phyloP scores from a whole-genome alignment of 1,140 invertebrate species.

The Hesperophylax magnus region DNA sequence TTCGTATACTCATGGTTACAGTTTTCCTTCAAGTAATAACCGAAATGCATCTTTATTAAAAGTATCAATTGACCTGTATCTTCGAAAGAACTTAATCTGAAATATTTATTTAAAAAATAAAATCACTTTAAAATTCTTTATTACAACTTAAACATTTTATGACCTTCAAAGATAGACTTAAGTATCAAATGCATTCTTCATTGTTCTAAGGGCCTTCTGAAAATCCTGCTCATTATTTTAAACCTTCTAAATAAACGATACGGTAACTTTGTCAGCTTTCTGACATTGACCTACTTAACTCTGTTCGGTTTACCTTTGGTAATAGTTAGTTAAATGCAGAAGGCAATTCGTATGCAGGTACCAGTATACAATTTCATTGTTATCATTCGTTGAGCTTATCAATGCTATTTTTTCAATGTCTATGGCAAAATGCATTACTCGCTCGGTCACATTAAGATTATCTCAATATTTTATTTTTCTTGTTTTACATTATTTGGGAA shows the following conservation, averaged over 20 bases:
- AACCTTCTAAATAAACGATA: background rate
- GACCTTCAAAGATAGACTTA: no score
- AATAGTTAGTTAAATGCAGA: background rate
- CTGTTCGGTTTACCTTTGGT: background rate
- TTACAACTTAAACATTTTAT: no score
- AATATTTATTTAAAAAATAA: no score
- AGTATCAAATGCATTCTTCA: background rate
- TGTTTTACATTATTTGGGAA: no score
- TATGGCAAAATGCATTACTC: background rate
- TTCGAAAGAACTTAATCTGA: no score
- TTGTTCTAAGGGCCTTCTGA: background rate
- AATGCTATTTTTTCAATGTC: conserved; percentile 31
- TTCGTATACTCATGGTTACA: no score
- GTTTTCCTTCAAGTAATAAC: no score
- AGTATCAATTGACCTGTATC: no score
- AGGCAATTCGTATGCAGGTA: background rate
- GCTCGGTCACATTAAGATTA: no score
- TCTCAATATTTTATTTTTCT: no score
- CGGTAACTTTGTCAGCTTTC: background rate
- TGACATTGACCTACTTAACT: conserved; percentile 25
- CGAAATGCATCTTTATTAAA: no score
- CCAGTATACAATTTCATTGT: background rate
- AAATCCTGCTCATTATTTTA: background rate
- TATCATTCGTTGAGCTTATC: conserved; percentile 3
- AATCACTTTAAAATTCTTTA: no score